phyloP scores from a whole-genome alignment of 2,113 vertebrate species.

The Alligator sinensis region DNA sequence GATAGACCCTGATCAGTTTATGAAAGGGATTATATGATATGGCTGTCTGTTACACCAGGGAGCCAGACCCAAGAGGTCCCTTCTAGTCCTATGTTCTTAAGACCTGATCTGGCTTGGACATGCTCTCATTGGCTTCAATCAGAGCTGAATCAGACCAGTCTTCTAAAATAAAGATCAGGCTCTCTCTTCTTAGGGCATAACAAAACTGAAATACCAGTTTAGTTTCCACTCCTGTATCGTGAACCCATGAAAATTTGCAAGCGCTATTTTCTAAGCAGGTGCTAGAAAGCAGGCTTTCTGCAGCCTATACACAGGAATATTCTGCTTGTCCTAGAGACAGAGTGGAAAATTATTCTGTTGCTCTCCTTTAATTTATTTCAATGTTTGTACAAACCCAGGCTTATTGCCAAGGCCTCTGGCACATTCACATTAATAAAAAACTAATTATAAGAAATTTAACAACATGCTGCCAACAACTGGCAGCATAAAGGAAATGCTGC shows the following conservation, averaged over 20 bases:
- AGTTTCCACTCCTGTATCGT: not conserved
- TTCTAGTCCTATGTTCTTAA: not conserved
- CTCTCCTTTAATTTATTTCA: not conserved
- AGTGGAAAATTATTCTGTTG: not conserved
- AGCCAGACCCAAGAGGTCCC: not conserved
- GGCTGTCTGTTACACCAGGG: not conserved
- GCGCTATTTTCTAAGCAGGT: not conserved
- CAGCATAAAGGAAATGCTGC: not conserved
- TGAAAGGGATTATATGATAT: not conserved
- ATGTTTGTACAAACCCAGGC: not conserved
- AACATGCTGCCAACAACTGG: not conserved
- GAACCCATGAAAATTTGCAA: not conserved
- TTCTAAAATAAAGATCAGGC: not conserved
- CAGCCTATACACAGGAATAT: not conserved
- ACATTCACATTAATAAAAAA: constrained; percentile 34
- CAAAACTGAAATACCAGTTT: not conserved
- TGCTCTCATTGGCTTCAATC: not conserved
- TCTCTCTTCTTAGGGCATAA: fast-evolving
- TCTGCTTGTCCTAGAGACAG: not conserved
- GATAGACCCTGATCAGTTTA: fast-evolving
- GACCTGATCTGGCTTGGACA: not conserved
- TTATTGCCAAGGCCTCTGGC: constrained; percentile 11
- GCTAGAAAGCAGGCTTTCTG: not conserved
- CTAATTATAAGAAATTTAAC: not conserved
- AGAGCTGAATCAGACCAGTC: not conserved